Evolutionary conservation across 2,113 vertebrate species (phyloP).

Genomic region (Myrmecophaga tridactyla): DNA sequence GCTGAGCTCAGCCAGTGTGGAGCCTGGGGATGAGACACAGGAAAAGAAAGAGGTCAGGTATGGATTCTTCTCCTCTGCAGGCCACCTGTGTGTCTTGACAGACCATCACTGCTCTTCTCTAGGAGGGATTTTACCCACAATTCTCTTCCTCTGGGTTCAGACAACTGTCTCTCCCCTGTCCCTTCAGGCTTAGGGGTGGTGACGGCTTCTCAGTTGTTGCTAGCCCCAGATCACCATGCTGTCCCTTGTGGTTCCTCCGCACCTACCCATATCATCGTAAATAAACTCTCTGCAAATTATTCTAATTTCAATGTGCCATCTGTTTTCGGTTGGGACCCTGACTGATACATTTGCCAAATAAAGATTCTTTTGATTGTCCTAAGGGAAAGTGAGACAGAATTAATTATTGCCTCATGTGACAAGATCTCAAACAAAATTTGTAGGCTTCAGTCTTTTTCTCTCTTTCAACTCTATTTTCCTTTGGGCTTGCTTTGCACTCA

Average conservation of each 20-base stretch:
- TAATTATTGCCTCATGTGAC: neutral
- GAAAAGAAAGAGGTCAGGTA: neutral
- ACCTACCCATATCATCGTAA: neutral
- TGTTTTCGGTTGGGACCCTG: slow-evolving; percentile 52
- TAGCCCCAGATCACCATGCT: neutral
- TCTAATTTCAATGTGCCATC: slow-evolving; percentile 50
- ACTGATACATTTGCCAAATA: slow-evolving; percentile 47
- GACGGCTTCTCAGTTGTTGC: neutral
- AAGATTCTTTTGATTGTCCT: slow-evolving; percentile 53
- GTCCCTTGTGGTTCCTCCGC: neutral
- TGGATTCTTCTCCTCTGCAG: neutral
- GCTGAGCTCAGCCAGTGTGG: neutral
- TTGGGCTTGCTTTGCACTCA: neutral
- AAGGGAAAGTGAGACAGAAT: neutral
- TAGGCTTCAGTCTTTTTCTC: neutral
- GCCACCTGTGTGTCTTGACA: neutral
- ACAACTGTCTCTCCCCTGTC: neutral
- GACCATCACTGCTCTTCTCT: neutral
- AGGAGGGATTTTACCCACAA: neutral
- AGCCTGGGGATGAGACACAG: neutral
- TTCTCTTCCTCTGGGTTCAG: neutral
- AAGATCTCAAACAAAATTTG: neutral
- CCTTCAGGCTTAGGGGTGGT: neutral
- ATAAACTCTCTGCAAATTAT: slow-evolving; percentile 39
- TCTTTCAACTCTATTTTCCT: neutral